A percentile compares a stretch with the other conserved stretches of the same genome.
Conservation (phyloP, 2,113 vertebrate genomes). For the Etheostoma spectabile region DNA sequence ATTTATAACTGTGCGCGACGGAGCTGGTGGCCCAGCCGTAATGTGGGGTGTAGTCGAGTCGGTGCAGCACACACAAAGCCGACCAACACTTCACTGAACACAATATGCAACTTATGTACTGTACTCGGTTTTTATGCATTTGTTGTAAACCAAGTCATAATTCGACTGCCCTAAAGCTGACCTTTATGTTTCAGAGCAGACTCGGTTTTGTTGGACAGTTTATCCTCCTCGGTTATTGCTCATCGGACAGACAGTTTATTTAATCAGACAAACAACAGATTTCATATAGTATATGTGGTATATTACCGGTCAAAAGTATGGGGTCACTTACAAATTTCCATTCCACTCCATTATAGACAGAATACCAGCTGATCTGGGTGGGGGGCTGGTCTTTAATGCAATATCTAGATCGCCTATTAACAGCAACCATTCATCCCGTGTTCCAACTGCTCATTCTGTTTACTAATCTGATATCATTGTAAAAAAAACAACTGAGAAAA, state of each 20-base stretch:
- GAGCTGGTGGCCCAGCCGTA: conserved; percentile 48
- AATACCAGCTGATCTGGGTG: too few relatives aligned
- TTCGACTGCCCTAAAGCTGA: conserved; percentile 1
- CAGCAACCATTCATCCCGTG: too few relatives aligned
- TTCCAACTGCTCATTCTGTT: too few relatives aligned
- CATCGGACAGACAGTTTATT: neutral
- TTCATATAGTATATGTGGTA: neutral
- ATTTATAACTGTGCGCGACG: conserved; percentile 74
- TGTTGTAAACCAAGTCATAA: conserved; percentile 3
- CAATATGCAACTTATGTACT: neutral
- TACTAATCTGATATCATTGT: too few relatives aligned
- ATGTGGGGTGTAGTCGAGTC: conserved; percentile 45
- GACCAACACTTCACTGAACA: conserved; percentile 19
- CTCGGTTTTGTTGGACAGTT: neutral
- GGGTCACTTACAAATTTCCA: too few relatives aligned
- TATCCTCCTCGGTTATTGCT: neutral
- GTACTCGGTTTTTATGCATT: neutral
- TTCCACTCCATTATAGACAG: too few relatives aligned
- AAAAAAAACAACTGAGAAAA: too few relatives aligned
- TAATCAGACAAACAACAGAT: neutral
- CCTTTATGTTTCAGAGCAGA: conserved; percentile 2
- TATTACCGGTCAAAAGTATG: too few relatives aligned
- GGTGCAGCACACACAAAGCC: conserved; percentile 28
- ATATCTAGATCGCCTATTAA: too few relatives aligned
- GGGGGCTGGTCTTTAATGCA: too few relatives aligned